Evolutionary conservation across 2,888 invertebrate genomes (phyloP).

Genomic region (Pristionchus arcanus): DNA sequence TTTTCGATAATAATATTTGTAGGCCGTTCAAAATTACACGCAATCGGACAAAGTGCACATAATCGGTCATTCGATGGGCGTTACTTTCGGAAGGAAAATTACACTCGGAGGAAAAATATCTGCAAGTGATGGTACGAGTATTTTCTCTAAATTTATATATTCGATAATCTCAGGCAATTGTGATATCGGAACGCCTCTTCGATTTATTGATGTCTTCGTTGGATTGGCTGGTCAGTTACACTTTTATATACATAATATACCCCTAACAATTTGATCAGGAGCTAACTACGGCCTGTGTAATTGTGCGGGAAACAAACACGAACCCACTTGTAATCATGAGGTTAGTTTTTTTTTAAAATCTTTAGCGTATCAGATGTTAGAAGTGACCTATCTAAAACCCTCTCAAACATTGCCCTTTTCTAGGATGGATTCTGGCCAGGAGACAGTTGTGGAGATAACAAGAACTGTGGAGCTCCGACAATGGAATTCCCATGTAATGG

Average conservation of each 20-base stretch:
- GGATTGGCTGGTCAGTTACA: conserved; percentile 64
- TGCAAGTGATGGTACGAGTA: conserved; percentile 11
- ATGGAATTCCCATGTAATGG: conserved; percentile 63
- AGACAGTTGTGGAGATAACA: conserved; percentile 69
- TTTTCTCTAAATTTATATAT: too few species aligned
- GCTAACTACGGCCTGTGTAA: conserved; percentile 76
- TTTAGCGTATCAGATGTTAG: not conserved
- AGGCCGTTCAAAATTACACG: conserved; percentile 52
- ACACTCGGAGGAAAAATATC: conserved; percentile 66
- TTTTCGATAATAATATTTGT: not conserved
- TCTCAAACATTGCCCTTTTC: not conserved
- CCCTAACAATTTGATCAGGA: conserved; percentile 58
- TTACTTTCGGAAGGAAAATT: conserved; percentile 68
- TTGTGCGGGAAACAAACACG: conserved; percentile 65
- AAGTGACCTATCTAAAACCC: too few species aligned
- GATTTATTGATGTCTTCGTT: conserved; percentile 70
- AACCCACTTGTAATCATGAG: conserved; percentile 70
- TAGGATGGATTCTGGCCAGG: conserved; percentile 71
- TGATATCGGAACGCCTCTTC: conserved; percentile 66
- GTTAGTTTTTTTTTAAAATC: too few species aligned
- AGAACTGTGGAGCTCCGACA: conserved; percentile 62
- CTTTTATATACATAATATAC: too few species aligned
- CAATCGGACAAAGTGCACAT: conserved; percentile 54
- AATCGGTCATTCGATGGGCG: conserved; percentile 73
- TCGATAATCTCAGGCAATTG: conserved; percentile 59